Evolutionary conservation across 2,888 invertebrate species (phyloP).

Genomic region (Arrhopalites spinosus): DNA sequence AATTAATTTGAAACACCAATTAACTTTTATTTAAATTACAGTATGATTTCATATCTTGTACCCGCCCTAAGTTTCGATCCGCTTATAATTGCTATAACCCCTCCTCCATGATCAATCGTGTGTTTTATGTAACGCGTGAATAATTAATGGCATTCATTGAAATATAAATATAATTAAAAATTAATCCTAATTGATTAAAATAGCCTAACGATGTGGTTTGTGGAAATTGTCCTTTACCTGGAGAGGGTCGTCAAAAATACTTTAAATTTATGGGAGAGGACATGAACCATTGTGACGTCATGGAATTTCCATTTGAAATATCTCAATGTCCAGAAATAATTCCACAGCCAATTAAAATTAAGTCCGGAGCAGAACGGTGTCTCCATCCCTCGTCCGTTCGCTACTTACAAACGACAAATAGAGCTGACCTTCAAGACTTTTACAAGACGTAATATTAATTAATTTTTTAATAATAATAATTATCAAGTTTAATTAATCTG

Average conservation of each 20-base stretch:
- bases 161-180: neutral
- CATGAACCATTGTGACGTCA: neutral
- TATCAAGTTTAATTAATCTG: neutral
- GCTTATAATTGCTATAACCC: conserved; percentile 14
- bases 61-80: neutral
- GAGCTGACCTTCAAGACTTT: neutral
- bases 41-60: neutral
- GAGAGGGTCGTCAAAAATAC: neutral
- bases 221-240: conserved; percentile 11
- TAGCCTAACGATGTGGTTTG: conserved; percentile 18
- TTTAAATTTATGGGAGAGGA: neutral
- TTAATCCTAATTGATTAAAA: neutral
- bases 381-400: conserved; percentile 8
- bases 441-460: conserved; percentile 13
- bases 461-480: neutral
- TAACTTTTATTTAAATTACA: neutral
- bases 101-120: conserved; percentile 19
- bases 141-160: neutral
- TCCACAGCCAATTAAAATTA: neutral
- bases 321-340: conserved; percentile 18
- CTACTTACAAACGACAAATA: neutral
- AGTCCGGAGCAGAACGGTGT: conserved; percentile 13
- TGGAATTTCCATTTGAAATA: conserved; percentile 26
- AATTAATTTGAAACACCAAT: neutral
- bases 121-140: neutral